Conservation (phyloP, 1,140 invertebrate species). For the Dendrolimus punctatus region DNA sequence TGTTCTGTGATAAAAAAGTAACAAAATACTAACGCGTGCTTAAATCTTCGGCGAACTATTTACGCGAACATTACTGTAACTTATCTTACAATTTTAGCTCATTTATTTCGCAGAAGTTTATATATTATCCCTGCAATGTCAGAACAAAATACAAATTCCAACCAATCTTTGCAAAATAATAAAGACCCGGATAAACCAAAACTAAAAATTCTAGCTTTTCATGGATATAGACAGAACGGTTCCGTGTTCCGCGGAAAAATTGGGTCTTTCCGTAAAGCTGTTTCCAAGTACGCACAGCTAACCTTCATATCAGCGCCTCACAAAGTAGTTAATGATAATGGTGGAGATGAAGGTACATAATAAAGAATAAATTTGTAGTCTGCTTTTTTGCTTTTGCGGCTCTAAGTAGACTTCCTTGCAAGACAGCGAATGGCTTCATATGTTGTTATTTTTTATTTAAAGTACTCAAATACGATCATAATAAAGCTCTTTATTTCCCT, state of each 20-base stretch:
- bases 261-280: slow-evolving; percentile 84
- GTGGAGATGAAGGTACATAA: slow-evolving; percentile 58
- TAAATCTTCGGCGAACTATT: no score
- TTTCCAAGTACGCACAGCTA: slow-evolving; percentile 82
- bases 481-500: no score
- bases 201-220: slow-evolving; percentile 82
- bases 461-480: no score
- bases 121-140: slow-evolving; percentile 23
- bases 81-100: not conserved
- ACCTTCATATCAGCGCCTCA: slow-evolving; percentile 85
- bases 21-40: no score
- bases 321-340: slow-evolving; percentile 74
- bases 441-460: no score
- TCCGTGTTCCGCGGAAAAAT: slow-evolving; percentile 82
- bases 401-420: no score
- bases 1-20: no score
- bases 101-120: not conserved
- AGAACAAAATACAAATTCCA: slow-evolving; percentile 42
- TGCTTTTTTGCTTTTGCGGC: no score
- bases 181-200: slow-evolving; percentile 43
- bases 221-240: slow-evolving; percentile 87
- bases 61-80: slow-evolving; percentile 1
- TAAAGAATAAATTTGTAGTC: no score
- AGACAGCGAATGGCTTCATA: no score
- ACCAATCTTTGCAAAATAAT: slow-evolving; percentile 32